These are phyloP conservation scores for Augiades crinisus DNA, from an alignment of 2,888 invertebrate species.

Conservation along the genomic window DNA sequence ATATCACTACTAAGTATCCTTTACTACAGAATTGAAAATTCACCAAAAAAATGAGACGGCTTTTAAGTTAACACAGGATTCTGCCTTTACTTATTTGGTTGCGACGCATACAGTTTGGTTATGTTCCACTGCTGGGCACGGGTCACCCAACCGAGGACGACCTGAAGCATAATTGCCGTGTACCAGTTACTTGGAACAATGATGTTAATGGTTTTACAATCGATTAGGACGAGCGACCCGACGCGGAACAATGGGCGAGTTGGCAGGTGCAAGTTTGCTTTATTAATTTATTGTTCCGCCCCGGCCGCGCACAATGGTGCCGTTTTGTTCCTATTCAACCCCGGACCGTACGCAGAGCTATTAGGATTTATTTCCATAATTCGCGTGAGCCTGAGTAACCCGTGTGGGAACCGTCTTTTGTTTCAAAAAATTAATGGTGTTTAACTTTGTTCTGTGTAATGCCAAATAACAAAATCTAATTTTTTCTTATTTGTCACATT, in stretches of 20 bases:
- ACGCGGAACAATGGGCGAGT: constrained; percentile 11
- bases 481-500: too few species aligned
- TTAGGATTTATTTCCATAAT: background rate
- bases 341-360: background rate
- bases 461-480: background rate
- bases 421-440: background rate
- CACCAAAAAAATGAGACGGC: too few species aligned
- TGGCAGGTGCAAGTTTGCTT: constrained; percentile 11
- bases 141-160: too few species aligned
- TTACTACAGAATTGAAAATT: background rate
- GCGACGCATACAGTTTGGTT: too few species aligned
- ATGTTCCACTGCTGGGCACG: too few species aligned
- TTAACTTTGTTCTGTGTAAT: background rate
- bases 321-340: constrained; percentile 13
- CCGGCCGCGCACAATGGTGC: background rate
- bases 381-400: background rate
- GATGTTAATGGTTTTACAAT: constrained; percentile 23
- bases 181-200: constrained; percentile 22
- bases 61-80: too few species aligned
- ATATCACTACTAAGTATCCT: too few species aligned
- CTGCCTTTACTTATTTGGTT: too few species aligned
- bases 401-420: background rate
- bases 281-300: constrained; percentile 22
- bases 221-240: constrained; percentile 16
- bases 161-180: too few species aligned